phyloP scores from a whole-genome alignment of 2,888 invertebrate genomes.

The Apotomis betuletana region DNA sequence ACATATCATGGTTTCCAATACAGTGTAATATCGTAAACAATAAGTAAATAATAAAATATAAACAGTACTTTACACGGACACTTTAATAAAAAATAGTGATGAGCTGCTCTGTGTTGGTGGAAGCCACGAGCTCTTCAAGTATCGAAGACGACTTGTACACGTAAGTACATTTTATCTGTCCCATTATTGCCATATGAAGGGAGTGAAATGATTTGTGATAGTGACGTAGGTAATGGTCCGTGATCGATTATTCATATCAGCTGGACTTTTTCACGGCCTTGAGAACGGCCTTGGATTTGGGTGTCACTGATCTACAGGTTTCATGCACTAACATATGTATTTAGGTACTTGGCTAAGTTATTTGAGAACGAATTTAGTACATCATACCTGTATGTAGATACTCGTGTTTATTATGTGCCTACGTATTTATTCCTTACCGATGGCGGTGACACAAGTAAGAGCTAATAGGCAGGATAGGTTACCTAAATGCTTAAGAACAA shows the following conservation, averaged over 20 bases:
- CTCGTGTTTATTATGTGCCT: background rate
- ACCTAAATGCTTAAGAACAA: too few relatives aligned
- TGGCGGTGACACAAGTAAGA: too few relatives aligned
- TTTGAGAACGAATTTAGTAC: background rate
- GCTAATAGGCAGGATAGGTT: too few relatives aligned
- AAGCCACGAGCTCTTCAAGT: constrained; percentile 66
- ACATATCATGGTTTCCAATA: constrained; percentile 3
- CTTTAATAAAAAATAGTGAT: constrained; percentile 52
- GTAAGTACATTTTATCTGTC: constrained; percentile 57
- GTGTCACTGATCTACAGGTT: constrained; percentile 27
- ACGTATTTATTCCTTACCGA: background rate
- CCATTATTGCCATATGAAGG: too few relatives aligned
- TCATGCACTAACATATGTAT: background rate
- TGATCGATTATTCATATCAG: constrained; percentile 56
- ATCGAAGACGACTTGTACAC: constrained; percentile 69
- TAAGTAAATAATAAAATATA: constrained; percentile 16
- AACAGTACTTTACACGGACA: constrained; percentile 13
- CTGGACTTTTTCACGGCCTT: constrained; percentile 49
- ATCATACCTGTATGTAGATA: too few relatives aligned
- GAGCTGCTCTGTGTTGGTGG: constrained; percentile 64
- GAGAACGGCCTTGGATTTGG: constrained; percentile 49
- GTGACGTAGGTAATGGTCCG: constrained; percentile 47
- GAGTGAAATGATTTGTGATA: constrained; percentile 10
- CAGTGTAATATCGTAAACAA: constrained; percentile 11
- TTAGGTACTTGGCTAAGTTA: background rate